Percentiles rank a stretch among this genome's conserved stretches.
Conservation (phyloP, 2,113 vertebrate genomes). For the Hippocampus barbouri region DNA sequence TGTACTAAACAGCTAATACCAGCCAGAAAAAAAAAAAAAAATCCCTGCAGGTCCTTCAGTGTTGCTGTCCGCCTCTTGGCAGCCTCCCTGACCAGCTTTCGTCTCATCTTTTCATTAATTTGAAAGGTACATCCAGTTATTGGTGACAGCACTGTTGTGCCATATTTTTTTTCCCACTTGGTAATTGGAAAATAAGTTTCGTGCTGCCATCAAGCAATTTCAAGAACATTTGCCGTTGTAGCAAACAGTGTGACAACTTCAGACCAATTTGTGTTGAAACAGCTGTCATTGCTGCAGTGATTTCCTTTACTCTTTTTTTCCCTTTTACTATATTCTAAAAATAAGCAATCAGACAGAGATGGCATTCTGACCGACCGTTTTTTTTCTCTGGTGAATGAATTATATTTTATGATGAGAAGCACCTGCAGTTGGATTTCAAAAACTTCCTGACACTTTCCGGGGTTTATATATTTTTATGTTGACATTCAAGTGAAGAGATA, state of each 20-base stretch:
- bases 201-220: background rate
- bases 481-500: background rate
- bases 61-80: too few relatives aligned
- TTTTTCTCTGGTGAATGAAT: constrained; percentile 2
- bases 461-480: background rate
- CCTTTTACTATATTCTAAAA: constrained; percentile 6
- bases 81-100: too few relatives aligned
- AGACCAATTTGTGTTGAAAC: background rate
- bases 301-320: background rate
- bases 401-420: background rate
- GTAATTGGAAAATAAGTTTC: background rate
- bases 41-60: too few relatives aligned
- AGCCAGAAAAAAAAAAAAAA: too few relatives aligned
- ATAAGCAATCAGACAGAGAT: background rate
- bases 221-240: background rate
- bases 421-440: background rate
- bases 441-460: background rate
- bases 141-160: too few relatives aligned
- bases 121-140: too few relatives aligned
- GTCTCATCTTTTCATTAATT: too few relatives aligned
- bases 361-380: background rate
- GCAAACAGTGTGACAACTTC: background rate
- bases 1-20: too few relatives aligned
- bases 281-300: background rate
- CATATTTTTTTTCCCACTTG: too few relatives aligned